Conservation (phyloP, 1,140 invertebrate genomes). For the Scaptomyza montana region DNA sequence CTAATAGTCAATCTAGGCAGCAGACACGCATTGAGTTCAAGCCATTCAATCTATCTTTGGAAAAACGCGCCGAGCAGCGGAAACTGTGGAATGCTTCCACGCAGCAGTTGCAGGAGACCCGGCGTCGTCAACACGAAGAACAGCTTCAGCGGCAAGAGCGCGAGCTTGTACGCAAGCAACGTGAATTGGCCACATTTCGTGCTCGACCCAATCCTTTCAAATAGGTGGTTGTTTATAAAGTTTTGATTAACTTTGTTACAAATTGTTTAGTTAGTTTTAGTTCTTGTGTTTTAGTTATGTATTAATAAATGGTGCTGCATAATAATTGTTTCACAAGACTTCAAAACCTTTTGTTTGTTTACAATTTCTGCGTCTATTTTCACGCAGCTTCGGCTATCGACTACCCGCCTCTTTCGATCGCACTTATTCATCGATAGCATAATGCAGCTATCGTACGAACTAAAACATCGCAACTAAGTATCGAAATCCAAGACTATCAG, state of each 20-base stretch:
- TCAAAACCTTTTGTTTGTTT: too few species aligned
- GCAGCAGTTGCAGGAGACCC: slow-evolving; percentile 33
- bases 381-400: too few species aligned
- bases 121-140: slow-evolving; percentile 41
- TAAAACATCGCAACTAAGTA: too few species aligned
- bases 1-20: slow-evolving; percentile 3
- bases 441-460: too few species aligned
- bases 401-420: too few species aligned
- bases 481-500: too few species aligned
- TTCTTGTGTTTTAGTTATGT: slow-evolving; percentile 13
- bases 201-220: slow-evolving; percentile 59
- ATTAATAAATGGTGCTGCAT: too few species aligned
- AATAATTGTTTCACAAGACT: too few species aligned
- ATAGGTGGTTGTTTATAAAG: not conserved
- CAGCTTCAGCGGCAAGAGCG: slow-evolving; percentile 38
- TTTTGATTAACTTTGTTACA: slow-evolving; percentile 13
- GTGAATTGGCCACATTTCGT: slow-evolving; percentile 56
- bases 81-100: slow-evolving; percentile 47
- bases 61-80: slow-evolving; percentile 52
- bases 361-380: too few species aligned
- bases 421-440: too few species aligned
- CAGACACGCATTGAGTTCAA: slow-evolving; percentile 9
- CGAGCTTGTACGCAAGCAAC: slow-evolving; percentile 38
- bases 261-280: slow-evolving; percentile 21
- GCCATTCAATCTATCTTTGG: slow-evolving; percentile 49